Evolutionary conservation across 2,888 invertebrate species (phyloP).

Genomic region (Metellina segmentata): DNA sequence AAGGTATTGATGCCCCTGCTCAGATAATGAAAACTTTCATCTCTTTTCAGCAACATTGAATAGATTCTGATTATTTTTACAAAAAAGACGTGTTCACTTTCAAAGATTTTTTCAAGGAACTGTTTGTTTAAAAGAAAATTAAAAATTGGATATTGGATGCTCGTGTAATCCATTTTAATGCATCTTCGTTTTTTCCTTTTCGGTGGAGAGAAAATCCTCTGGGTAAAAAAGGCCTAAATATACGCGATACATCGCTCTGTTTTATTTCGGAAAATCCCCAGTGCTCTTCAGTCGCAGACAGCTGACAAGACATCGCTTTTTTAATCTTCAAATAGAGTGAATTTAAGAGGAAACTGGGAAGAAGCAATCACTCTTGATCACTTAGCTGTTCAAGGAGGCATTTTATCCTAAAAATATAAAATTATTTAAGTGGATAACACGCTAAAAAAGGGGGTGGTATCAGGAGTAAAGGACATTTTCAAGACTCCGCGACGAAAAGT

Average conservation of each 20-base stretch:
- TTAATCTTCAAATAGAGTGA: background rate
- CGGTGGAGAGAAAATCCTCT: background rate
- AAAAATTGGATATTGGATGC: no score
- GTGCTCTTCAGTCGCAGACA: background rate
- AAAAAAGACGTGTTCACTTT: no score
- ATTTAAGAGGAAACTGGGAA: background rate
- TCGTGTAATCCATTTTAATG: no score
- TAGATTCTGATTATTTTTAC: no score
- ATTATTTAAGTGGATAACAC: background rate
- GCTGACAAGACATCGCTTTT: background rate
- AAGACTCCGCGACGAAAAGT: background rate
- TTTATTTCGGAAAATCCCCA: background rate
- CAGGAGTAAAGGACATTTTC: background rate
- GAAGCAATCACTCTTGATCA: background rate
- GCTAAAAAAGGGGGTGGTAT: background rate
- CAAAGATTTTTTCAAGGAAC: no score
- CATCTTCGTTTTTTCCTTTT: no score
- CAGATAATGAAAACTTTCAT: no score
- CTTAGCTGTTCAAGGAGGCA: background rate
- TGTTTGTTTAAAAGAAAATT: no score
- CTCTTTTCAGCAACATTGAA: no score
- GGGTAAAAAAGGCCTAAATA: background rate
- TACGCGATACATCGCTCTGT: background rate
- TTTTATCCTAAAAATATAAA: background rate
- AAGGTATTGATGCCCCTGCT: no score